Evolutionary conservation across 2,888 invertebrate species (phyloP).

Genomic region (Mythimna loreyi): DNA sequence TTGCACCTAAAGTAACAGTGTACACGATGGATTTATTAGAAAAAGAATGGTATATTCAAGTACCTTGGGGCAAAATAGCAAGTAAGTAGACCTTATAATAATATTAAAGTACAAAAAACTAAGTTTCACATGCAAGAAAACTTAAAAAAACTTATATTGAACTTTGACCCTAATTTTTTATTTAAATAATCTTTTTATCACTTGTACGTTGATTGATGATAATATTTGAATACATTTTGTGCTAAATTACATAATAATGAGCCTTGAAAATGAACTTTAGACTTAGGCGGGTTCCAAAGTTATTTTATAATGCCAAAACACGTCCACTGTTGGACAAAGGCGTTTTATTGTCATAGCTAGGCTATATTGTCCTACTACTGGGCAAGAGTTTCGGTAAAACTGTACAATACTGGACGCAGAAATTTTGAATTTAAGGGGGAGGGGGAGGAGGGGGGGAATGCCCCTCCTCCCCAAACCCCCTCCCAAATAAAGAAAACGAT

Average conservation of each 20-base stretch:
- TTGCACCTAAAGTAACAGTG: neutral
- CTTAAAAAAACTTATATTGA: neutral
- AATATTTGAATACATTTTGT: conserved; percentile 3
- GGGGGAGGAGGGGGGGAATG: too few relatives aligned
- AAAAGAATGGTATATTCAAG: conserved; percentile 86
- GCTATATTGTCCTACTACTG: too few relatives aligned
- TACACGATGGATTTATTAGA: conserved; percentile 75
- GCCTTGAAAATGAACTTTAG: neutral
- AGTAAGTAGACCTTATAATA: conserved; percentile 73
- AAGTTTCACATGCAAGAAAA: neutral
- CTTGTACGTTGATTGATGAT: conserved; percentile 1
- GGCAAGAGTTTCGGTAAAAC: too few relatives aligned
- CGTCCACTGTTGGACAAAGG: too few relatives aligned
- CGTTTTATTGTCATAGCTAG: too few relatives aligned
- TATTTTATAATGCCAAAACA: too few relatives aligned
- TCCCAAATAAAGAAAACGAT: too few relatives aligned
- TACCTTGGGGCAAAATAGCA: conserved; percentile 85
- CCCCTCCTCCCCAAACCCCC: too few relatives aligned
- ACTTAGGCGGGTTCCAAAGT: neutral
- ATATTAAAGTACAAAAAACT: conserved; percentile 44
- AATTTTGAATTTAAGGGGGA: too few relatives aligned
- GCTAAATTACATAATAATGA: neutral
- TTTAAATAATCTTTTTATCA: conserved; percentile 20
- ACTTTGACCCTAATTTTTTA: conserved; percentile 46
- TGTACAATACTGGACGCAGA: too few relatives aligned